Evolutionary conservation across 2,888 invertebrate genomes (phyloP), one percentile per base, ranked within the genome.

Genomic region (Ornithoptera alexandrae): DNA sequence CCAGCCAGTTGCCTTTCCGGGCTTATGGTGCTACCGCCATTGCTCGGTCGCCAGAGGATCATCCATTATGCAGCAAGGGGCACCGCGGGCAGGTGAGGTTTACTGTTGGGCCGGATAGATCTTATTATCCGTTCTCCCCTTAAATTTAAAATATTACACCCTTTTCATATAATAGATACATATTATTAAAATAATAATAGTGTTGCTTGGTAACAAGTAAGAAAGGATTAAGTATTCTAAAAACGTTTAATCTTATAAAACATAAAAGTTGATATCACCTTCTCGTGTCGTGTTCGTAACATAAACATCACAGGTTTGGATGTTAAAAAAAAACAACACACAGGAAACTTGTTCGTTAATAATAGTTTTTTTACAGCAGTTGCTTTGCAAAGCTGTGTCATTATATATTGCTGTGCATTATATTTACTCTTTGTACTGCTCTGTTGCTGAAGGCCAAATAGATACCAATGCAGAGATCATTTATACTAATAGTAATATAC

Each of bases 401-500:
- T 50, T 50, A 50, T 50, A 18, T 50, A 2, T 46, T 50, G 18
- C 5, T 50, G 18, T 15, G 12, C 50, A 50, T 18, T 50, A 5
- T 50, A 50, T 17, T 17, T 15, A 50, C 12, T 15, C 18, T 50
- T 15, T 50, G 5, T 17, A 18, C 15, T 30, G 3, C 30, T 30
- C 30, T 12, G 4, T 50, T 50, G 50, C 50, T 15, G 50, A 50
- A 50, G 50, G 18, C 17, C 50, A 18, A 15, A 50, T 50, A 50
- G 17, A 15, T 50, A 50, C 5, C 1, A 50, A 17, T 18, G 50
- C 5, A 18, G 39, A 10, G 39, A 8, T 39, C 10, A 39, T 70
- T 17, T 73, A 56, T 10, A 72, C 30, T 30, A 30, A 30, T 30
- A 22, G 22, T 22, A 22, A 22, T 22, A 22, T 30, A 30, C 30